A percentile compares a stretch with the other conserved stretches of the same genome.
These are phyloP conservation scores for Cantharis lateralis DNA, from an alignment of 2,888 invertebrate genomes.

Conservation along the genomic window DNA sequence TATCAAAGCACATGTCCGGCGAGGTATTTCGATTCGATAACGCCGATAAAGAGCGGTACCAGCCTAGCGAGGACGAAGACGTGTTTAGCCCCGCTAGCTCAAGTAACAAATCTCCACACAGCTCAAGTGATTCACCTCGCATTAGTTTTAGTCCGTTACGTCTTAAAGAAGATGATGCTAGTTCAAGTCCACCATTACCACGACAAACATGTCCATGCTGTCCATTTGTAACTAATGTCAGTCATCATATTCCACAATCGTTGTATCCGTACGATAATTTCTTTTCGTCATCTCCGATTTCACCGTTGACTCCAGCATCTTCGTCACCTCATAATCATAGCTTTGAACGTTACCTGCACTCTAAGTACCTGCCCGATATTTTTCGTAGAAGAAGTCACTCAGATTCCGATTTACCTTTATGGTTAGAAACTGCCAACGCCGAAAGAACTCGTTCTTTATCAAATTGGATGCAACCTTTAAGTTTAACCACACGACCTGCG, in stretches of 20 bases:
- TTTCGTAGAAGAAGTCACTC: slow-evolving; percentile 67
- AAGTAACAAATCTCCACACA: slow-evolving; percentile 61
- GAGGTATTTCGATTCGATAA: slow-evolving; percentile 62
- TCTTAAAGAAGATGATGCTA: slow-evolving; percentile 59
- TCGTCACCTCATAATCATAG: slow-evolving; percentile 62
- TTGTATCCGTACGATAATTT: slow-evolving; percentile 57
- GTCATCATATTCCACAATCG: slow-evolving; percentile 50
- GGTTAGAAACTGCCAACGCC: slow-evolving; percentile 58
- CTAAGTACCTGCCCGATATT: slow-evolving; percentile 67
- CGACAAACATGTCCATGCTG: slow-evolving; percentile 52
- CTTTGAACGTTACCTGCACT: slow-evolving; percentile 67
- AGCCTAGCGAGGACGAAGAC: slow-evolving; percentile 62
- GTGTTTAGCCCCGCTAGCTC: slow-evolving; percentile 64
- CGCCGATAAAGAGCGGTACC: slow-evolving; percentile 48
- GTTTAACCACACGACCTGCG: slow-evolving; percentile 47
- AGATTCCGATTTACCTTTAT: slow-evolving; percentile 66
- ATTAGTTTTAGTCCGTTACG: slow-evolving; percentile 63
- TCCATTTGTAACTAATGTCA: slow-evolving; percentile 52
- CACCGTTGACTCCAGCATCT: slow-evolving; percentile 61
- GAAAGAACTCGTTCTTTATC: slow-evolving; percentile 52
- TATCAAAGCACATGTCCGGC: slow-evolving; percentile 49
- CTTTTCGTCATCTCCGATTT: slow-evolving; percentile 62
- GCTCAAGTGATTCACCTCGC: slow-evolving; percentile 60
- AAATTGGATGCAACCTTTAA: slow-evolving; percentile 51
- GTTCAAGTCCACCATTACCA: slow-evolving; percentile 51